Evolutionary conservation across 2,888 invertebrate genomes (phyloP).

Genomic region (Orchesella flavescens): DNA sequence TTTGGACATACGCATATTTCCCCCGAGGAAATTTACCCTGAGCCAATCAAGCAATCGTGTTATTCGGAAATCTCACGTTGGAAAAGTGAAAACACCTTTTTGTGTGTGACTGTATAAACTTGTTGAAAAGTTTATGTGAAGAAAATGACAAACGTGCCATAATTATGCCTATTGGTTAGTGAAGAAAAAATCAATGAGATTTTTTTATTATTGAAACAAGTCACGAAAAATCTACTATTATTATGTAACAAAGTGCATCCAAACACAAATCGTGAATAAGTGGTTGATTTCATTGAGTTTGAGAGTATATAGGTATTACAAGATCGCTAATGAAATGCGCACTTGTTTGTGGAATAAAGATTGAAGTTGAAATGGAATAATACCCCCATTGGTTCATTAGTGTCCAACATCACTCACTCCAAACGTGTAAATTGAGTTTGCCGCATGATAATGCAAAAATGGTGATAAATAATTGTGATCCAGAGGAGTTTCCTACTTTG

Average conservation of each 20-base stretch:
- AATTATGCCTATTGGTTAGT: not conserved
- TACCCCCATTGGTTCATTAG: constrained; percentile 26
- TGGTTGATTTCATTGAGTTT: not conserved
- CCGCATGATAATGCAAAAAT: constrained; percentile 52
- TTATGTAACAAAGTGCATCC: constrained; percentile 18
- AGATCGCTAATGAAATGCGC: not conserved
- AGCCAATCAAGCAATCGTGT: too few species aligned
- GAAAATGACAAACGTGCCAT: too few species aligned
- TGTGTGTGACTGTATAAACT: not conserved
- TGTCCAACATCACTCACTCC: not conserved
- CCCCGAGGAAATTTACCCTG: too few species aligned
- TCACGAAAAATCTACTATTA: constrained; percentile 45
- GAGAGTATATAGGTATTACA: not conserved
- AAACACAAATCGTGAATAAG: constrained; percentile 40
- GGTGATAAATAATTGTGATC: constrained; percentile 60
- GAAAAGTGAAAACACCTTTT: not conserved
- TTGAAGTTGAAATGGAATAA: constrained; percentile 1
- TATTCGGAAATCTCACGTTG: too few species aligned
- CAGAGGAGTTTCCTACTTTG: constrained; percentile 56
- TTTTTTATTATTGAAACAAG: constrained; percentile 37
- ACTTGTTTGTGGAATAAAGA: too few species aligned
- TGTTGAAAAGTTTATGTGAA: too few species aligned
- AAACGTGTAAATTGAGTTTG: not conserved
- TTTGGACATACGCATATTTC: too few species aligned
- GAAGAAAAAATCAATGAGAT: not conserved